phyloP scores from a whole-genome alignment of 2,113 vertebrate species.

The Myotis davidii region DNA sequence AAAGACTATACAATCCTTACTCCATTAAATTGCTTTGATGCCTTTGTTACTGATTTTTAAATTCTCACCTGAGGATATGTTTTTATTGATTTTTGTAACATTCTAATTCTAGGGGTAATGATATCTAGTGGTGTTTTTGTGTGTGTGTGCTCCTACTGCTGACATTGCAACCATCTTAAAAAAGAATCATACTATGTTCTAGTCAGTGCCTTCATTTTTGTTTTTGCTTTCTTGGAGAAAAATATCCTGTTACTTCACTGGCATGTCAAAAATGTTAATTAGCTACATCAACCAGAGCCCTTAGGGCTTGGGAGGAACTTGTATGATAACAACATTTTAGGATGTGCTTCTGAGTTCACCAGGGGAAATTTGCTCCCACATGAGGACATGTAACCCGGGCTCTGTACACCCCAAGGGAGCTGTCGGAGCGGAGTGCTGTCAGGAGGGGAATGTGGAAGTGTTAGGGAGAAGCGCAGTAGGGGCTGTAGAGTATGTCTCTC shows the following conservation, averaged over 20 bases:
- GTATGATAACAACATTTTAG: constrained; percentile 9
- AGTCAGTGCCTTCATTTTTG: not conserved
- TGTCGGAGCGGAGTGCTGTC: too few relatives aligned
- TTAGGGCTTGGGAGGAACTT: constrained; percentile 28
- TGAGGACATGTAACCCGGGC: not conserved
- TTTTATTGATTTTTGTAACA: not conserved
- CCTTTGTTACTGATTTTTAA: not conserved
- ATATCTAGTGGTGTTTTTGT: not conserved
- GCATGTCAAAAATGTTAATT: constrained; percentile 27
- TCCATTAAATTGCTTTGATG: not conserved
- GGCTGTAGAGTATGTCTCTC: not conserved
- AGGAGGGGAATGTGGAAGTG: not conserved
- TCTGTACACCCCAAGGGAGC: accelerated
- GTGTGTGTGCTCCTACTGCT: not conserved
- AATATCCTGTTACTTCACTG: constrained; percentile 36
- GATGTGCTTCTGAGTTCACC: not conserved
- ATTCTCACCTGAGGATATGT: not conserved
- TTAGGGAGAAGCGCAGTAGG: not conserved
- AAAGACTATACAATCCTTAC: not conserved
- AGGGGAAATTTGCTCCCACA: not conserved
- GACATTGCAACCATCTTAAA: not conserved
- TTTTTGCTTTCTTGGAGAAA: not conserved
- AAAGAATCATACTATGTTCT: constrained; percentile 27
- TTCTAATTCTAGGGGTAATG: not conserved
- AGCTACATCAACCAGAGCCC: not conserved